A percentile compares a stretch with the other conserved stretches of the same genome.
Conservation (phyloP, 2,113 vertebrate species). For the Carassius carassius region DNA sequence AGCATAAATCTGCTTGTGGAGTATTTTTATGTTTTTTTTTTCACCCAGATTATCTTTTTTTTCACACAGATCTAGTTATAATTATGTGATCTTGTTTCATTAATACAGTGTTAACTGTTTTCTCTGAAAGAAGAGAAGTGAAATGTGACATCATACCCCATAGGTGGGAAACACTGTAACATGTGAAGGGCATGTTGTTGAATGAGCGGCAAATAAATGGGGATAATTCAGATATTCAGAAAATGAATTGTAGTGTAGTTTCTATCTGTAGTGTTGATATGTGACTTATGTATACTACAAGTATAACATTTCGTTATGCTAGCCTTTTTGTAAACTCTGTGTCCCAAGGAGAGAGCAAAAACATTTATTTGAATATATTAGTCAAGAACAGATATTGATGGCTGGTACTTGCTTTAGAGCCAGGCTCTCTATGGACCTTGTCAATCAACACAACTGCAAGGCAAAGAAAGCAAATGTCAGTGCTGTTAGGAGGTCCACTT, state of each 20-base stretch:
- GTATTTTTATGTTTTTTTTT: no score
- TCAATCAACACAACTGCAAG: neutral
- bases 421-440: neutral
- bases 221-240: no score
- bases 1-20: no score
- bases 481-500: neutral
- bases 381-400: neutral
- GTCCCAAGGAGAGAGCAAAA: neutral
- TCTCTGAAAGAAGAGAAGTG: no score
- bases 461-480: slow-evolving; percentile 11
- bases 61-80: no score
- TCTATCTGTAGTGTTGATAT: neutral
- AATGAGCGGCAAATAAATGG: no score
- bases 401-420: neutral
- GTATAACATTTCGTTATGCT: neutral
- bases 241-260: neutral
- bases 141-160: no score
- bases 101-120: no score
- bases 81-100: no score
- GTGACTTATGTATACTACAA: neutral
- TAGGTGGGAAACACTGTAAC: no score
- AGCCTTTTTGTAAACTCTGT: neutral
- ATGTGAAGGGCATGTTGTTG: no score
- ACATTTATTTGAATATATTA: neutral
- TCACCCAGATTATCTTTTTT: no score